These are phyloP conservation scores for Drosophila siamana DNA, from an alignment of 2,888 invertebrate genomes.

Conservation along the genomic window DNA sequence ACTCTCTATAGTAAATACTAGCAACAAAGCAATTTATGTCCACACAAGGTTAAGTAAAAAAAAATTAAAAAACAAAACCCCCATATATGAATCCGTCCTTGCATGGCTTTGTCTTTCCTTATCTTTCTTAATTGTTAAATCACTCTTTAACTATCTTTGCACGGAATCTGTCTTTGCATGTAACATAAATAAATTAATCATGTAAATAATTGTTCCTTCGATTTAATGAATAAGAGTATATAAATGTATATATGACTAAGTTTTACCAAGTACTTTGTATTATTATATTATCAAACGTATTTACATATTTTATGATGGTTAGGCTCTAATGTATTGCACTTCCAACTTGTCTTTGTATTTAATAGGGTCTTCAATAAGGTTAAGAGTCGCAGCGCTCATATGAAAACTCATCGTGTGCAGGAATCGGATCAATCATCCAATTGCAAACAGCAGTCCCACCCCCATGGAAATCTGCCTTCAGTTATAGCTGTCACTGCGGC, in stretches of 20 bases:
- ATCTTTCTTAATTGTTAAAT: not conserved
- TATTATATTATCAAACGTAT: too few species aligned
- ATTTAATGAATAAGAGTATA: slow-evolving; percentile 35
- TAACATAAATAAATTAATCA: slow-evolving; percentile 24
- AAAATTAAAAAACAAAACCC: slow-evolving; percentile 28
- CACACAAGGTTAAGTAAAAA: slow-evolving; percentile 76
- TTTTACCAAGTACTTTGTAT: not conserved
- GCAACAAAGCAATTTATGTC: slow-evolving; percentile 72
- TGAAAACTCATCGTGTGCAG: slow-evolving; percentile 98
- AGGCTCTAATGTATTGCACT: slow-evolving; percentile 43
- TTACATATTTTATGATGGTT: not conserved
- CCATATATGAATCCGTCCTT: slow-evolving; percentile 32
- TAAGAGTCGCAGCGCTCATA: slow-evolving; percentile 99
- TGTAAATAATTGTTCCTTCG: slow-evolving; percentile 51
- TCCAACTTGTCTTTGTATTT: slow-evolving; percentile 18
- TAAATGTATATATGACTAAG: slow-evolving; percentile 32
- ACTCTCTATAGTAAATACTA: slow-evolving; percentile 70
- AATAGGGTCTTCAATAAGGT: slow-evolving; percentile 98
- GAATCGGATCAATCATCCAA: slow-evolving; percentile 89
- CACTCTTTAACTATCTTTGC: slow-evolving; percentile 9
- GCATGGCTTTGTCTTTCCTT: slow-evolving; percentile 55
- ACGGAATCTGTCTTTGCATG: slow-evolving; percentile 19
- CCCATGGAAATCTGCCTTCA: slow-evolving; percentile 26
- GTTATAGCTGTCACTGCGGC: slow-evolving; percentile 28
- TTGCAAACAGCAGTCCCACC: slow-evolving; percentile 42